Conservation (phyloP, 2,797 vertebrate genomes). For the Odontamblyopus lacepedii region DNA sequence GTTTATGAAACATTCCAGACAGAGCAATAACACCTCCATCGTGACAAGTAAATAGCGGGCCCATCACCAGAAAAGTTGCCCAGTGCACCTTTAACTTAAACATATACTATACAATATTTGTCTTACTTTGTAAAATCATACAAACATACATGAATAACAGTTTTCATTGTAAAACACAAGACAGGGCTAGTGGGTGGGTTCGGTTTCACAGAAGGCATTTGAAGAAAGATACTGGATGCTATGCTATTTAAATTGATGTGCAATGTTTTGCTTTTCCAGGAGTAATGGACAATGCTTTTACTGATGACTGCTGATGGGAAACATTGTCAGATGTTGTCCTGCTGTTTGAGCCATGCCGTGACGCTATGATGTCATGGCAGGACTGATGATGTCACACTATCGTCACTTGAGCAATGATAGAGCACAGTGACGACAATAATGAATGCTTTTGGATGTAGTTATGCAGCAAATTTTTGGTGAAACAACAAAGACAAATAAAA, state of each 20-base stretch:
- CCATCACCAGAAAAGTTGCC: no score
- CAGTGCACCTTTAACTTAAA: no score
- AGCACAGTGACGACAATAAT: conserved; percentile 50
- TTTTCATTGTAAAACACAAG: conserved; percentile 20
- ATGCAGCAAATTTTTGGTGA: conserved; percentile 70
- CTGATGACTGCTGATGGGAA: conserved; percentile 39
- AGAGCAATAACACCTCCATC: no score
- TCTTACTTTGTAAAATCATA: no score
- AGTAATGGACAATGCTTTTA: conserved; percentile 53
- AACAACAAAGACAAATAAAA: conserved; percentile 70
- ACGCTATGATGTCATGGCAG: conserved; percentile 46
- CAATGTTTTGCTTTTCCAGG: conserved; percentile 60
- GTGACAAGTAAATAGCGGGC: no score
- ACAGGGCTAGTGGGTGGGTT: conserved; percentile 13
- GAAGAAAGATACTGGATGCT: conserved; percentile 34
- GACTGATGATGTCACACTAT: conserved; percentile 60
- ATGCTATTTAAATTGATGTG: conserved; percentile 51
- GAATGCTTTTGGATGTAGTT: conserved; percentile 73
- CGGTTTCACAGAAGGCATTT: conserved; percentile 11
- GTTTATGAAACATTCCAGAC: no score
- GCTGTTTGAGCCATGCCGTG: conserved; percentile 51
- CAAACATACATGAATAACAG: neutral
- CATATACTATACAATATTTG: no score
- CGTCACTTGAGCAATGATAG: conserved; percentile 40
- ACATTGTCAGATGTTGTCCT: conserved; percentile 32